phyloP scores from a whole-genome alignment of 1,140 invertebrate genomes.

The Rhyzopertha dominica region DNA sequence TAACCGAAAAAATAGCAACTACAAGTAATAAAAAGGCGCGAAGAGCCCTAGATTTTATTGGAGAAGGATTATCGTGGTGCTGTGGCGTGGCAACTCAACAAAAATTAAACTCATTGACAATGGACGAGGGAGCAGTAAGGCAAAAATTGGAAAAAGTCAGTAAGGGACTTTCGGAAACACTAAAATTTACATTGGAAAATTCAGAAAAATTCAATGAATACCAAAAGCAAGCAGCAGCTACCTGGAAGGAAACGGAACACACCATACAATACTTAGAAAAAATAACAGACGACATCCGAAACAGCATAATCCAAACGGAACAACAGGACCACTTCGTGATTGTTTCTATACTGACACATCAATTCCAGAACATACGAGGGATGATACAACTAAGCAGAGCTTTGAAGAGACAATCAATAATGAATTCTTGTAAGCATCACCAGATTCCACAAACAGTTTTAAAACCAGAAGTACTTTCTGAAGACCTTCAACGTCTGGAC shows the following conservation, averaged over 20 bases:
- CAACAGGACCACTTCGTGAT: too few species aligned
- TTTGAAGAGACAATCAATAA: background rate
- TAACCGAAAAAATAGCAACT: slow-evolving; percentile 1
- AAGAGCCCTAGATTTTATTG: slow-evolving; percentile 15
- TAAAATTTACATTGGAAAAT: slow-evolving; percentile 1
- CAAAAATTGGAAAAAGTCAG: background rate
- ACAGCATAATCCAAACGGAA: too few species aligned
- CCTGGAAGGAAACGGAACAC: background rate
- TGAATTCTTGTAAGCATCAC: background rate
- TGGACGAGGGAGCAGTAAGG: slow-evolving; percentile 11
- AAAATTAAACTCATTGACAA: slow-evolving; percentile 8
- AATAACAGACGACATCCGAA: too few species aligned
- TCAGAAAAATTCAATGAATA: slow-evolving; percentile 12
- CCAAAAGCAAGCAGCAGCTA: slow-evolving; percentile 4
- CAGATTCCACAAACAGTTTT: background rate
- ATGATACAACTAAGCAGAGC: background rate
- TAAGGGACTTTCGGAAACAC: slow-evolving; percentile 5
- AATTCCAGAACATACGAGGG: too few species aligned
- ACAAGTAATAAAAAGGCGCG: background rate
- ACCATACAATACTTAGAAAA: too few species aligned
- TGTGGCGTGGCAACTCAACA: slow-evolving; percentile 17
- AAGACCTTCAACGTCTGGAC: background rate
- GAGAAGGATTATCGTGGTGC: slow-evolving; percentile 15
- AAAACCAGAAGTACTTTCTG: background rate
- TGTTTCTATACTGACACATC: too few species aligned